Evolutionary conservation across 2,113 vertebrate genomes (phyloP).

Genomic region (Irena cyanogastra): DNA sequence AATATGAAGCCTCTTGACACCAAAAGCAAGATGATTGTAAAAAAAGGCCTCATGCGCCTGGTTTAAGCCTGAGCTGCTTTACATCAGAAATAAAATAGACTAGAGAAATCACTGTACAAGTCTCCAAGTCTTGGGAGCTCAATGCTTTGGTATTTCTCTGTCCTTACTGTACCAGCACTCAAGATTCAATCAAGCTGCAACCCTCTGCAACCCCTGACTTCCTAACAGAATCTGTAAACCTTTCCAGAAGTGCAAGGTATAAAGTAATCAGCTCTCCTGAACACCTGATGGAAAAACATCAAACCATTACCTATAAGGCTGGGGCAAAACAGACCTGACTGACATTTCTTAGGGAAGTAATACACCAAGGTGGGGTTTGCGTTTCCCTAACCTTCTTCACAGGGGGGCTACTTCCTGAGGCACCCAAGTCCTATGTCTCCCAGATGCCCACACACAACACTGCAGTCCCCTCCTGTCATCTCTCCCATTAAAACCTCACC

Average conservation of each 20-base stretch:
- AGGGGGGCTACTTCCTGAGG: neutral
- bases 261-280: neutral
- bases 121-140: neutral
- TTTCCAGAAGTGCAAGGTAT: neutral
- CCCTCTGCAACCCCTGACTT: neutral
- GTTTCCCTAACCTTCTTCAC: neutral
- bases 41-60: neutral
- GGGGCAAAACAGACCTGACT: neutral
- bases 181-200: neutral
- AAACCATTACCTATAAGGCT: neutral
- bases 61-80: slow-evolving; percentile 1
- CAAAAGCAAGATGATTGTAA: slow-evolving; percentile 42
- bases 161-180: neutral
- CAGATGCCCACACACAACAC: neutral
- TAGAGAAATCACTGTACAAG: neutral
- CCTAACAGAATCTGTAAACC: neutral
- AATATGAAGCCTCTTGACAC: slow-evolving; percentile 37
- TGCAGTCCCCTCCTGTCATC: neutral
- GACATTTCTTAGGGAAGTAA: neutral
- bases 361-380: neutral
- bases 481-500: neutral
- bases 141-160: neutral
- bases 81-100: neutral
- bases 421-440: neutral
- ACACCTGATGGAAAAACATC: neutral